phyloP scores from a whole-genome alignment of 2,113 vertebrate genomes.

The Leptocoma aspasia region DNA sequence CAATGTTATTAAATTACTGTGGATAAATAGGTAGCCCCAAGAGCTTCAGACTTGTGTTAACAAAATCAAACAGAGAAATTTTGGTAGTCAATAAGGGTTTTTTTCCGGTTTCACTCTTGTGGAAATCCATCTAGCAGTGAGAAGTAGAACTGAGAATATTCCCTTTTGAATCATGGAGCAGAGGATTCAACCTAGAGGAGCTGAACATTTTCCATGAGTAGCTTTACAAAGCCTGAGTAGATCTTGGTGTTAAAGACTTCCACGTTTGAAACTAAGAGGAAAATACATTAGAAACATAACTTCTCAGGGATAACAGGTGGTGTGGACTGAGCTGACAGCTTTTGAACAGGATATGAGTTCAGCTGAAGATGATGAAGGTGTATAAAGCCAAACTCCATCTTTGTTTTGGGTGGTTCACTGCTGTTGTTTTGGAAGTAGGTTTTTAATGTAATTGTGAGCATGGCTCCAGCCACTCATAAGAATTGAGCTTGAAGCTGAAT shows the following conservation, averaged over 20 bases:
- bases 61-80: background rate
- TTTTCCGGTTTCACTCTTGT: background rate
- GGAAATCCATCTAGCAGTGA: background rate
- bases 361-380: background rate
- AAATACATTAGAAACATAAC: background rate
- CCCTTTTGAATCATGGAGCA: background rate
- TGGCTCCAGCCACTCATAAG: background rate
- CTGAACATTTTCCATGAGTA: background rate
- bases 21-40: background rate
- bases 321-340: background rate
- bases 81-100: background rate
- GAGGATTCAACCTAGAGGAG: background rate
- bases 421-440: background rate
- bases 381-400: background rate
- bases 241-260: background rate
- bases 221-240: background rate
- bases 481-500: background rate
- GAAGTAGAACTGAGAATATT: background rate
- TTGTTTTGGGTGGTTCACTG: background rate
- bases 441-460: background rate
- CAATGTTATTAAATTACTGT: background rate
- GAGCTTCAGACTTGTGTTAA: background rate
- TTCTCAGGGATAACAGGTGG: background rate
- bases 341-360: background rate
- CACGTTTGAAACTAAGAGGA: background rate